phyloP scores from a whole-genome alignment of 2,888 invertebrate species.

The Eledone cirrhosa region DNA sequence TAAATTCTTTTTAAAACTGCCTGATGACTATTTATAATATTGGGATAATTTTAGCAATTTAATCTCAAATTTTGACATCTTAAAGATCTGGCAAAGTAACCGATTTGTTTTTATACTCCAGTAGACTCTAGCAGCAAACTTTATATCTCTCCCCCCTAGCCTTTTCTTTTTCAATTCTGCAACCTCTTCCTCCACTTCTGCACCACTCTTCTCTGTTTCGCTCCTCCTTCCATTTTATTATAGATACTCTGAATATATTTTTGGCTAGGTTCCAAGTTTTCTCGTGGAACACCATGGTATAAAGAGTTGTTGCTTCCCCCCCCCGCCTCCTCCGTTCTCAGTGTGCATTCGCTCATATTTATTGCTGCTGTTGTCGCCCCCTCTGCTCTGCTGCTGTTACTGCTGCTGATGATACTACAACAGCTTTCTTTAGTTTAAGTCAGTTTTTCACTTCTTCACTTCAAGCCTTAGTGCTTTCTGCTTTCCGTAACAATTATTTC shows the following conservation, averaged over 20 bases:
- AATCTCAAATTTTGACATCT: too few relatives aligned
- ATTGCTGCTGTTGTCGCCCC: too few relatives aligned
- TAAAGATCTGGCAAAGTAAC: too few relatives aligned
- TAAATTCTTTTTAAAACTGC: too few relatives aligned
- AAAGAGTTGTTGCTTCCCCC: slow-evolving; percentile 8
- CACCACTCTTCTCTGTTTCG: not conserved
- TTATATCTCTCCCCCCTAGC: not conserved
- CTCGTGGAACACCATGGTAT: slow-evolving; percentile 4
- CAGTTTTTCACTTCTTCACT: not conserved
- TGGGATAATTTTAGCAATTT: too few relatives aligned
- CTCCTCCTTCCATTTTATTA: not conserved
- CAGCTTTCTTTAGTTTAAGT: not conserved
- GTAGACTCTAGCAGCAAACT: not conserved
- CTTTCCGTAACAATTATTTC: not conserved
- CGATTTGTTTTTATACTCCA: not conserved
- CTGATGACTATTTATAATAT: too few relatives aligned
- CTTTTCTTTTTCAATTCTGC: not conserved
- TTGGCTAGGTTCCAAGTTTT: slow-evolving; percentile 24
- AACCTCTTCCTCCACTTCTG: not conserved
- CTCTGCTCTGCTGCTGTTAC: slow-evolving; percentile 3
- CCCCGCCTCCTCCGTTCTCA: too few relatives aligned
- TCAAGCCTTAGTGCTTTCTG: slow-evolving; percentile 5
- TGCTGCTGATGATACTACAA: not conserved
- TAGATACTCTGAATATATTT: not conserved
- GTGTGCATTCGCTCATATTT: too few relatives aligned